Evolutionary conservation across 2,888 invertebrate species (phyloP).

Genomic region (Syrphus vitripennis): DNA sequence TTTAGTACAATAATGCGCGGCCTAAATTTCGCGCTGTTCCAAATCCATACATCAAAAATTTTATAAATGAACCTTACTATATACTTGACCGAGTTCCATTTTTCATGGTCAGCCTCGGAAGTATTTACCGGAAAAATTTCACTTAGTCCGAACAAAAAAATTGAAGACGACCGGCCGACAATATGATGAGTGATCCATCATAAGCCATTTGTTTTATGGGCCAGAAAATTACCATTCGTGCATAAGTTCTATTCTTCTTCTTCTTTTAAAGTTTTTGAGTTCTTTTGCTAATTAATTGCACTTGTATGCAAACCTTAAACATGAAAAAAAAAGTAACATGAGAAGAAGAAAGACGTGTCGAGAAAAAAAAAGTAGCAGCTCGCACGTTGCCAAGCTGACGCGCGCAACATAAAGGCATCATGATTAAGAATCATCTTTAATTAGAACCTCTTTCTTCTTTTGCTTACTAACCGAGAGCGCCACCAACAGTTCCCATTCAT

Average conservation of each 20-base stretch:
- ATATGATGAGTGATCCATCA: constrained; percentile 28
- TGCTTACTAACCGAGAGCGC: background rate
- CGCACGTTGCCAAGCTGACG: background rate
- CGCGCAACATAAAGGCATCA: background rate
- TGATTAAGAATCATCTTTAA: constrained; percentile 23
- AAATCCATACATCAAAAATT: constrained; percentile 34
- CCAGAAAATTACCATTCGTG: constrained; percentile 49
- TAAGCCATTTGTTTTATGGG: constrained; percentile 63
- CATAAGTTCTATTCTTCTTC: background rate
- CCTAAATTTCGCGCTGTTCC: constrained; percentile 26
- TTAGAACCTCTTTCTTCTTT: constrained; percentile 16
- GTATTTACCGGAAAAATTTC: constrained; percentile 56
- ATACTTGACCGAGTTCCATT: constrained; percentile 65
- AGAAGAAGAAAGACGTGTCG: constrained; percentile 33
- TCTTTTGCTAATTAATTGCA: constrained; percentile 42
- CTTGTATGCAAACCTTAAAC: constrained; percentile 35
- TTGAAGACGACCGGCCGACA: background rate
- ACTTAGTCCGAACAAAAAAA: constrained; percentile 40
- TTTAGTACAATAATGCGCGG: background rate
- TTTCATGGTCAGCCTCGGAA: constrained; percentile 62
- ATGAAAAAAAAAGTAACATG: background rate
- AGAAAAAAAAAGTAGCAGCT: constrained; percentile 11
- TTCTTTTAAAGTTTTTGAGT: background rate
- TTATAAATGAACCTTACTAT: no score
- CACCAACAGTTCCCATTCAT: constrained; percentile 39